These are phyloP conservation scores for Hypercompe scribonia DNA, from an alignment of 2,888 invertebrate species.

Conservation along the genomic window DNA sequence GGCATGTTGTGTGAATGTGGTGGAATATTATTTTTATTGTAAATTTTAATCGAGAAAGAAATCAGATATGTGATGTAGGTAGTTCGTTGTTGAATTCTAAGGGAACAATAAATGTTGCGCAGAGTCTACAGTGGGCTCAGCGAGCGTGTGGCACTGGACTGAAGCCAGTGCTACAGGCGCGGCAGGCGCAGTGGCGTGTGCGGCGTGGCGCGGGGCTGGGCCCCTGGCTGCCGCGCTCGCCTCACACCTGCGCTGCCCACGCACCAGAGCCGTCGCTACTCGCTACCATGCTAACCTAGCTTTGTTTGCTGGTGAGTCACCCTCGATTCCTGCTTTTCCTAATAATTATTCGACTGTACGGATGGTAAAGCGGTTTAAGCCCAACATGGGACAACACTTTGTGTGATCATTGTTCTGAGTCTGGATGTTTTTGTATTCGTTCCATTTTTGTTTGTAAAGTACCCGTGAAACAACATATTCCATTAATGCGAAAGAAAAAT, in stretches of 20 bases:
- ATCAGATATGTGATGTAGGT: no score
- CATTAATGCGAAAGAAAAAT: no score
- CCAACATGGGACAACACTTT: no score
- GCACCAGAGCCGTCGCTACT: conserved; percentile 43
- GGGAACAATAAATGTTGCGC: not conserved
- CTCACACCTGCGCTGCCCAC: conserved; percentile 52
- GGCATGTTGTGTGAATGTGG: no score
- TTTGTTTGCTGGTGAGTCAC: conserved; percentile 51
- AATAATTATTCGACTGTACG: not conserved
- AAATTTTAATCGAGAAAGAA: no score
- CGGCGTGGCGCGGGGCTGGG: conserved; percentile 74
- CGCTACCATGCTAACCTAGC: conserved; percentile 48
- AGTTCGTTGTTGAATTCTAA: not conserved
- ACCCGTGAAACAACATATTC: no score
- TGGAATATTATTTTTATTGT: no score
- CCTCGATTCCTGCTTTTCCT: not conserved
- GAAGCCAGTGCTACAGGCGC: conserved; percentile 56
- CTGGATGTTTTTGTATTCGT: no score
- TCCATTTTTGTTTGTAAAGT: no score
- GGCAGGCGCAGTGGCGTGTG: conserved; percentile 60
- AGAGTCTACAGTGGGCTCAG: conserved; percentile 70
- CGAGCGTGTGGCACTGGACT: conserved; percentile 72
- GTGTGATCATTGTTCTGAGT: no score
- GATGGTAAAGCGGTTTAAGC: no score
- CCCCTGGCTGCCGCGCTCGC: conserved; percentile 63